These are phyloP conservation scores for Adelges cooleyi DNA, from an alignment of 1,140 invertebrate species.

Conservation along the genomic window DNA sequence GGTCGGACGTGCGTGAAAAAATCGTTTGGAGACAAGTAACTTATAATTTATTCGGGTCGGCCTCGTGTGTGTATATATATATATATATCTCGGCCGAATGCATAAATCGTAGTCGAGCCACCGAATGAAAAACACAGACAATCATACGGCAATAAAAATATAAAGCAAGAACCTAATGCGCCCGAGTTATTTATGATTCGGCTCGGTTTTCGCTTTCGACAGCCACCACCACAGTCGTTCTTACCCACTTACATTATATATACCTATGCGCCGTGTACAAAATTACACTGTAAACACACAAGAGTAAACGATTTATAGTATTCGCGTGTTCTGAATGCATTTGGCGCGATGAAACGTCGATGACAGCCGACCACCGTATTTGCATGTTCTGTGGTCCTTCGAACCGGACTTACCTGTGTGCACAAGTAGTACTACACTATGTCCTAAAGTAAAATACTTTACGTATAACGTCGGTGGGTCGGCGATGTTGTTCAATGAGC, in stretches of 20 bases:
- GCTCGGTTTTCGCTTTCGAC: constrained; percentile 15
- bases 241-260: not conserved
- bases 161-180: not conserved
- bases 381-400: too few relatives aligned
- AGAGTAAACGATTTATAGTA: constrained; percentile 18
- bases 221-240: not conserved
- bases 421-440: too few relatives aligned
- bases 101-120: not conserved
- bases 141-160: too few relatives aligned
- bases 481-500: too few relatives aligned
- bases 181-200: constrained; percentile 13
- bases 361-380: too few relatives aligned
- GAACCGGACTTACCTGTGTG: too few relatives aligned
- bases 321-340: constrained; percentile 8
- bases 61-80: not conserved
- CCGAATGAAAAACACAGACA: too few relatives aligned
- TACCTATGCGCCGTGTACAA: not conserved
- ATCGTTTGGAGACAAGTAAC: constrained; percentile 19
- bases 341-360: not conserved
- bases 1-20: not conserved
- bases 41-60: constrained; percentile 22
- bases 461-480: too few relatives aligned
- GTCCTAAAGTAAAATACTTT: too few relatives aligned
- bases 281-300: not conserved
- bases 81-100: not conserved